Base-by-base conservation (phyloP, 2,888 invertebrate genomes). In the Drepanosiphum platanoidis region DNA sequence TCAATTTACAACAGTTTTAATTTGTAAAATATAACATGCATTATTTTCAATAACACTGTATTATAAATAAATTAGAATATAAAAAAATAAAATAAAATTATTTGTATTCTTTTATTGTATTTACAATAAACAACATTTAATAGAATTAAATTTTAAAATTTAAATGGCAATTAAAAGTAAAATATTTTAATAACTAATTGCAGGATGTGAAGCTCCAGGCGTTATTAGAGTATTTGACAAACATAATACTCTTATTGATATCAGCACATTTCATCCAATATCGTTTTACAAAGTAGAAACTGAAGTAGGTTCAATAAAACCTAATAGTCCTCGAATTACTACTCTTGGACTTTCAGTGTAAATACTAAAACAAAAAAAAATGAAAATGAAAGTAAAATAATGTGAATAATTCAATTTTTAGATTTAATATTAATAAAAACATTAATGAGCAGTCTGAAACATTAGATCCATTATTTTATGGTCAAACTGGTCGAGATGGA, bases 331-430 rank as follows among this genome's bases (percentile, higher is more conserved):
- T 64, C 89, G 90, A 4, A 88, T 88, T 30, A 90, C 90, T 46
- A 39, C 88, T 7, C 87, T 90, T 11, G 90, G 90, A 5, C 89
- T 88, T 86, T 90, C 90, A 87, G 88, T 90, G 90, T 90, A 88
- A 89, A 89, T 88, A 82, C n/a, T 3, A 58, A 39, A 86, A 77
- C 13, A 77, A 72, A 64, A 64, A 74, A 13, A 72, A 82, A 30
- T 5, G 5, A n/a, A n/a, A n/a, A n/a, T n/a, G n/a, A n/a, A 1
- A 58, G 11, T 8, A 22, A 71, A 22, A 13, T 8, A 71, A 39
- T 70, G 1, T 52, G 52, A 79, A 36, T 32, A n/a, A n/a, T 30
- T 68, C 27, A 15, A 72, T 42, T 82, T 82, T 72, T 5, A 84
- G 84, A 11, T 84, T 39, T 77, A 84, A 77, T 36, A 77, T 22